Evolutionary conservation across 2,113 vertebrate genomes (phyloP), one percentile per base, ranked within the genome.

Genomic region (Indicator indicator): DNA sequence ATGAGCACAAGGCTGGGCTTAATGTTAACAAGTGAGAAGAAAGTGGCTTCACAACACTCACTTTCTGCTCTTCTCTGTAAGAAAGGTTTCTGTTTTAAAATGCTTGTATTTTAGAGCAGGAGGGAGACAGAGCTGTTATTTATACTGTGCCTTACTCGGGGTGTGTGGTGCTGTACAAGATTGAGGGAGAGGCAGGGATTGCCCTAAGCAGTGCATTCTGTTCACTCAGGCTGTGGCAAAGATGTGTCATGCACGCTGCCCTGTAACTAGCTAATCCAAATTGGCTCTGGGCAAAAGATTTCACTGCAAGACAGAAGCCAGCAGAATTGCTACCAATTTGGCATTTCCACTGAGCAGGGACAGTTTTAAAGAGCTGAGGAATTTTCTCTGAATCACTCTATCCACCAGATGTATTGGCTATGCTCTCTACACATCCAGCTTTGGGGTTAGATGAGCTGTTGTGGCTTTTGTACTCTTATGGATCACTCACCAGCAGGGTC

Each of bases 11-110:
- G 72, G 94, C 95, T 89, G 82, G 87, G 96, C 96, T 93, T 68
- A 38, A 92, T 95, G 95, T 95, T 97, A 96, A 95, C 94, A 81
- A 97, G 96, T 92, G 96, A 97, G 97, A 95, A 94, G 90, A 97
- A 97, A 96, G 95, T 88, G 96, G 94, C 96, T 97, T 96, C 89
- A 52, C 90, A 97, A 95, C 94, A 90, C 94, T 95, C 52, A 33
- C 94, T 96, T 95, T 95, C 79, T 50, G 40, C 93, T 96, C 33
- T 86, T 95, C 80, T 50, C 36, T 77, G 40, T 55, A 64, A 92
- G 93, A 86, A 88, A 77, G 72, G 63, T 71, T 94, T 88, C 89
- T 95, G 93, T 82, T 97, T 97, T 95, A 94, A 93, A 87, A 48
- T 76, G 85, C 88, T 89, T 92, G 96, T 73, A 72, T 95, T 95